Percentiles rank a stretch among this genome's conserved stretches.
Conservation (phyloP, 2,797 vertebrate species). For the Helarctos malayanus region DNA sequence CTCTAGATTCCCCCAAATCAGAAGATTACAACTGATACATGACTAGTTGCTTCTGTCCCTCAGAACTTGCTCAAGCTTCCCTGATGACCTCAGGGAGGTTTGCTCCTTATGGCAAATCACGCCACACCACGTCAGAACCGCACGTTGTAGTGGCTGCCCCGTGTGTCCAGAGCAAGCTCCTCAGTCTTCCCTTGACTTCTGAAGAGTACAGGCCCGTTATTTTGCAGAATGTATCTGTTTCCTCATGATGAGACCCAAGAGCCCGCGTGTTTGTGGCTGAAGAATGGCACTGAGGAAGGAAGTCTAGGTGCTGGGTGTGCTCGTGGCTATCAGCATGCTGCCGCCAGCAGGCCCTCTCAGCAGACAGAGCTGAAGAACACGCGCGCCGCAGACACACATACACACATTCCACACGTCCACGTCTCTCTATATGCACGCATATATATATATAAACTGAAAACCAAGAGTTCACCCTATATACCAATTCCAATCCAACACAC, state of each 20-base stretch:
- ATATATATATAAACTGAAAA: not conserved
- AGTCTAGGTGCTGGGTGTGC: not conserved
- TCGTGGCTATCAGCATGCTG: not conserved
- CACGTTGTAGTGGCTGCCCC: accelerated
- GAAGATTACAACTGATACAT: not conserved
- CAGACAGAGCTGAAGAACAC: not conserved
- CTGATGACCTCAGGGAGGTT: not conserved
- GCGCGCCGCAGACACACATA: accelerated
- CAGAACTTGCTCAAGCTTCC: not conserved
- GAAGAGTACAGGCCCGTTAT: not conserved
- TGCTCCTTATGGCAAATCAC: not conserved
- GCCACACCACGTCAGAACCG: not conserved
- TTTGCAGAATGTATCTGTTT: not conserved
- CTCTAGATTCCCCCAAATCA: not conserved
- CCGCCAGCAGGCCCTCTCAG: not conserved
- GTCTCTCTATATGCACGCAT: not conserved
- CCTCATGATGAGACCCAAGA: not conserved
- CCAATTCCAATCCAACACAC: not conserved
- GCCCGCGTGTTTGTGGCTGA: not conserved
- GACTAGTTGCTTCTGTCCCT: not conserved
- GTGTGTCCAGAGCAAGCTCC: not conserved
- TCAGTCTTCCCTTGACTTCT: not conserved
- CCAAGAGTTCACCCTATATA: not conserved
- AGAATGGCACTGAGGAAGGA: not conserved
- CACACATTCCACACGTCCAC: not conserved